Percentiles rank a stretch among this genome's conserved stretches.
These are phyloP conservation scores for Drosophila maculinotata DNA, from an alignment of 2,888 invertebrate genomes.

Conservation along the genomic window DNA sequence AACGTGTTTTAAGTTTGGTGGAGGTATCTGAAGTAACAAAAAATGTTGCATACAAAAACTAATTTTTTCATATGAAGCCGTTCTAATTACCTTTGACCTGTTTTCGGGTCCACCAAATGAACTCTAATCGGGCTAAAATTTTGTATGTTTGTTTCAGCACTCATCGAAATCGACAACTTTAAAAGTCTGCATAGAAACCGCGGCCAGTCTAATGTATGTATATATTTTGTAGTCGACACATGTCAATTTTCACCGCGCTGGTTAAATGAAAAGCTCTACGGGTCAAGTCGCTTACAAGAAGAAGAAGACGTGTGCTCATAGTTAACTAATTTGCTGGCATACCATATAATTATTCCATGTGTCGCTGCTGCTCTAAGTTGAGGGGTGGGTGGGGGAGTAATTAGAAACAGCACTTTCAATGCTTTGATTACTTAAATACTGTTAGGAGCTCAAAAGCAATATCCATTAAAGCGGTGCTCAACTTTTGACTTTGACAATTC, in stretches of 20 bases:
- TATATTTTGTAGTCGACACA: conserved; percentile 42
- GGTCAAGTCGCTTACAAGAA: conserved; percentile 12
- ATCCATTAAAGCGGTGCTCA: conserved; percentile 33
- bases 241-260: conserved; percentile 57
- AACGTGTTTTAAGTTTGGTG: too few relatives aligned
- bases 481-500: conserved; percentile 66
- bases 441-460: conserved; percentile 24
- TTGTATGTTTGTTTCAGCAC: too few relatives aligned
- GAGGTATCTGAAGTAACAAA: too few relatives aligned
- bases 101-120: too few relatives aligned
- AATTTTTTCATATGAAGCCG: too few relatives aligned
- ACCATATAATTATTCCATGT: conserved; percentile 28
- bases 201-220: conserved; percentile 2
- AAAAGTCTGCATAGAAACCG: too few relatives aligned
- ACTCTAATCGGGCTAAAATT: too few relatives aligned
- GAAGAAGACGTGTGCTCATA: background rate
- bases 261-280: conserved; percentile 33
- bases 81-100: too few relatives aligned
- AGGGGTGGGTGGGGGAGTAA: too few relatives aligned
- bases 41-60: too few relatives aligned
- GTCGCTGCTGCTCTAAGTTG: too few relatives aligned
- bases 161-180: too few relatives aligned
- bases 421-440: conserved; percentile 17
- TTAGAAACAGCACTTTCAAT: conserved; percentile 14
- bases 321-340: conserved; percentile 56